These are phyloP conservation scores for Sitodiplosis mosellana DNA, from an alignment of 1,140 invertebrate genomes.

Conservation along the genomic window DNA sequence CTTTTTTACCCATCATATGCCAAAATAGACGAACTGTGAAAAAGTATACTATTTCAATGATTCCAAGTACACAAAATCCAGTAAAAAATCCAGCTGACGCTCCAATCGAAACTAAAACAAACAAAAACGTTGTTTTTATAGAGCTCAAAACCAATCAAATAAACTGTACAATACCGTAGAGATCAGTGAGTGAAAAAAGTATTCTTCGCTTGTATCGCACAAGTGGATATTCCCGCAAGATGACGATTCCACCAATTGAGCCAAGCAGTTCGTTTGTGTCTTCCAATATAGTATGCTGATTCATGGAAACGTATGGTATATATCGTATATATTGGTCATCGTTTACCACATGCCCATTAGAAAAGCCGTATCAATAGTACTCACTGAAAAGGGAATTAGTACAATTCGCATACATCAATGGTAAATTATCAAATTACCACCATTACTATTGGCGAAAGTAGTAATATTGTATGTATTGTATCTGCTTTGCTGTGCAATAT, in stretches of 20 bases:
- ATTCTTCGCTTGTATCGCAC: constrained; percentile 16
- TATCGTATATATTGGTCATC: background rate
- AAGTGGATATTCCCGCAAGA: constrained; percentile 14
- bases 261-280: constrained; percentile 13
- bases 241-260: constrained; percentile 12
- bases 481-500: no score
- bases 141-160: background rate
- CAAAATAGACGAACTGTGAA: constrained; percentile 37
- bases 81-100: constrained; percentile 49
- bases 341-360: no score
- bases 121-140: no score
- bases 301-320: no score
- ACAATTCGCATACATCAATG: no score
- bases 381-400: no score
- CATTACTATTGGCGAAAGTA: no score
- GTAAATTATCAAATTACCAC: no score
- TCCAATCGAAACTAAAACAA: constrained; percentile 39
- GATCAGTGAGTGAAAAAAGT: constrained; percentile 21
- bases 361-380: no score
- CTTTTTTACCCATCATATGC: constrained; percentile 19
- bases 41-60: constrained; percentile 47
- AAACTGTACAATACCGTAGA: constrained; percentile 11
- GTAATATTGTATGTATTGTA: no score
- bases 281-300: no score
- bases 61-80: constrained; percentile 46